Evolutionary conservation across 2,797 vertebrate genomes (phyloP), one percentile per base, ranked within the genome.

Genomic region (Chelmon rostratus): DNA sequence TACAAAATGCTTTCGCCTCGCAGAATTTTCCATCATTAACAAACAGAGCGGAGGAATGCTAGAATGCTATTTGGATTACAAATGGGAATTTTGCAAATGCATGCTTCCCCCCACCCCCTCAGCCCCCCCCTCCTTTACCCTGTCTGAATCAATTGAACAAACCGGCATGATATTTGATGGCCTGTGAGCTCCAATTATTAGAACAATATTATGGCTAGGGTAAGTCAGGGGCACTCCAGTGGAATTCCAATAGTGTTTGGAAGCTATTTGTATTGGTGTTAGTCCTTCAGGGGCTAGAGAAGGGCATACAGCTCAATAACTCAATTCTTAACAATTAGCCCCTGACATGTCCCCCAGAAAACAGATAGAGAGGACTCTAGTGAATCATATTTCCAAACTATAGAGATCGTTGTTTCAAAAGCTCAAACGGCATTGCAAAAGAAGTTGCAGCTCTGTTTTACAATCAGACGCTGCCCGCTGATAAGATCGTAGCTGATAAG

Each of bases 301-400:
- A 96, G 95, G 95, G 94, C 95, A 94, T 86, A 82, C 87, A 73
- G 91, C 94, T 95, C 94, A 93, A 96, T 95, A 95, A 94, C 92
- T 95, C 94, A 94, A 95, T 95, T 95, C 91, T 93, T 92, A 94
- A 95, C 94, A 96, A 95, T 96, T 95, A 96, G 94, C 93, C 93
- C 88, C 87, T 93, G 95, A 93, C 93, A 92, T 90, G 89, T 95
- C 86, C 76, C 83, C 84, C 69, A 73, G 88, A 93, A 92, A 91
- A 89, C 85, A 89, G 88, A 94, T 91, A 88, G 86, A 89, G 84
- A 89, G 84, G 84, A 87, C 83, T 83, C 88, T 63, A 59, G 83
- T 86, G 88, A 83, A 89, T 92, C 81, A 92, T 92, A 91, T 92
- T 92, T 74, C 72, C 67, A 88, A 84, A 87, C 66, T 77, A 68